Percentiles rank a stretch among this genome's conserved stretches.
These are phyloP conservation scores for Brachystomella parvula DNA, from an alignment of 1,140 invertebrate species.

Conservation along the genomic window DNA sequence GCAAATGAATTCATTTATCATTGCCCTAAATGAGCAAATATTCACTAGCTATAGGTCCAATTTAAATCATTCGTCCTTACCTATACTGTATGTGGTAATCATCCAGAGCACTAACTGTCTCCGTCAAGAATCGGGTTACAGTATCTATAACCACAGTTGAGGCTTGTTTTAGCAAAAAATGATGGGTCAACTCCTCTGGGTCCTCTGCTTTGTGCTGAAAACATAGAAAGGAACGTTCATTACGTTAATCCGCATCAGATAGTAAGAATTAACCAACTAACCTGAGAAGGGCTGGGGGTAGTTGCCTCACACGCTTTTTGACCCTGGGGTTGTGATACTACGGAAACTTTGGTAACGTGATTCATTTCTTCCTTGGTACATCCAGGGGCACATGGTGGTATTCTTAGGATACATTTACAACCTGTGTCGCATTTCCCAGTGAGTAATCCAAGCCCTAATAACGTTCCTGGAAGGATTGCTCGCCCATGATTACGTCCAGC, in stretches of 20 bases:
- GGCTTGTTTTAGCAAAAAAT: conserved; percentile 29
- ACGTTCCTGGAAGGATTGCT: no score
- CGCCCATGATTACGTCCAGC: no score
- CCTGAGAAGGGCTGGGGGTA: neutral
- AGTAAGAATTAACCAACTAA: neutral
- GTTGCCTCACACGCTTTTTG: neutral
- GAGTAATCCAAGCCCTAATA: no score
- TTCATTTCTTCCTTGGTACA: neutral
- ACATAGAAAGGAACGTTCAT: neutral
- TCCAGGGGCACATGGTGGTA: neutral
- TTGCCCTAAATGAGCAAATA: conserved; percentile 10
- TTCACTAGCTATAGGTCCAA: neutral
- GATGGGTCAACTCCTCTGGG: conserved; percentile 25
- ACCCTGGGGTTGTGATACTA: neutral
- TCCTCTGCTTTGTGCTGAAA: conserved; percentile 6
- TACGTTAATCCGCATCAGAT: neutral
- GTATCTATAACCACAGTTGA: conserved; percentile 24
- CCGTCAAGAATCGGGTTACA: conserved; percentile 28
- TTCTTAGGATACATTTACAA: neutral
- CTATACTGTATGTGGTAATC: conserved; percentile 32
- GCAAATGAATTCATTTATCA: conserved; percentile 22
- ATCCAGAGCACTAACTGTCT: conserved; percentile 27
- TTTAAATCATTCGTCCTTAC: conserved; percentile 8
- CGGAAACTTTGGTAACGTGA: neutral
- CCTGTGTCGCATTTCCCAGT: neutral